phyloP scores from a whole-genome alignment of 1,140 invertebrate genomes.

The Drosophila equinoxialis region DNA sequence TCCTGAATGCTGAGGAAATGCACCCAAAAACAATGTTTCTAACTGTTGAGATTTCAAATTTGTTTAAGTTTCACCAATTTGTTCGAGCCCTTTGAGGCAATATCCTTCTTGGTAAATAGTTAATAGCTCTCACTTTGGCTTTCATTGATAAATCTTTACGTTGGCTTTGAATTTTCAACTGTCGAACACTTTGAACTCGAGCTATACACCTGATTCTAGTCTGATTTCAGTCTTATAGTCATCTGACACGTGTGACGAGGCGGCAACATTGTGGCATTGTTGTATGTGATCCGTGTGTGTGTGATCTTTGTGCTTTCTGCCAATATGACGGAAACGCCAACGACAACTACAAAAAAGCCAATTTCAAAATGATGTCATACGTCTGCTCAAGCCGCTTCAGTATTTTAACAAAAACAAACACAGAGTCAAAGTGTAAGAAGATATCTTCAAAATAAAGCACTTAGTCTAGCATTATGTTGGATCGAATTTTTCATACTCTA shows the following conservation, averaged over 20 bases:
- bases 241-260: background rate
- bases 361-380: conserved; percentile 11
- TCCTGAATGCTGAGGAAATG: too few species aligned
- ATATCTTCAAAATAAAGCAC: background rate
- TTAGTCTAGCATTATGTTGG: background rate
- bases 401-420: background rate
- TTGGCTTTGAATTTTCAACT: too few species aligned
- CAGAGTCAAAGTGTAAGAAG: background rate
- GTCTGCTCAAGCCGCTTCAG: background rate
- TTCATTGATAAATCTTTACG: too few species aligned
- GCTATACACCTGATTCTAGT: too few species aligned
- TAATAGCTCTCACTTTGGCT: too few species aligned
- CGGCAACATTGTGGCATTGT: background rate
- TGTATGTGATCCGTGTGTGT: background rate
- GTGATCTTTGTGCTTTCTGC: background rate
- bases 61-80: too few species aligned
- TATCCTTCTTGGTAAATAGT: too few species aligned
- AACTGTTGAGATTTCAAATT: too few species aligned
- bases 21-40: too few species aligned
- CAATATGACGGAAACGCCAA: background rate
- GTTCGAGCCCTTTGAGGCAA: too few species aligned
- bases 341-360: background rate
- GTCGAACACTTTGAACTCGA: too few species aligned
- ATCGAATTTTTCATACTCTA: background rate
- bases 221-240: background rate